A percentile compares a stretch with the other conserved stretches of the same genome.
phyloP scores from a whole-genome alignment of 2,113 vertebrate species.

The Phalacrocorax aristotelis region DNA sequence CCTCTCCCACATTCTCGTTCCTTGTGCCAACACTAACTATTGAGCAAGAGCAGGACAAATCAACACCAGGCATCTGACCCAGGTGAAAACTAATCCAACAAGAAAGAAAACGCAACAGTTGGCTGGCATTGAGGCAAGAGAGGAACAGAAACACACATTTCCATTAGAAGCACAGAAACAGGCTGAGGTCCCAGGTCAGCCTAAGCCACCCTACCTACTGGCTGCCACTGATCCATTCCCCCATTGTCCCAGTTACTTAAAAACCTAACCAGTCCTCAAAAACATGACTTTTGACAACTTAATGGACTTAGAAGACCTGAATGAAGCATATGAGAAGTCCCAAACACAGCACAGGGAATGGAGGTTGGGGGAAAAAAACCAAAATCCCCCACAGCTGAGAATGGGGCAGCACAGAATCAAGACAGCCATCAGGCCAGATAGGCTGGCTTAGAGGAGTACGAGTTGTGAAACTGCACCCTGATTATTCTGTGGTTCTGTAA shows the following conservation, averaged over 20 bases:
- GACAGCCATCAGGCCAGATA: not conserved
- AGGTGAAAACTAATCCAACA: constrained; percentile 4
- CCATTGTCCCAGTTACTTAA: not conserved
- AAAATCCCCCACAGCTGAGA: not conserved
- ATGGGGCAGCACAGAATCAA: not conserved
- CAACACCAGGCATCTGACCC: not conserved
- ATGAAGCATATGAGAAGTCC: not conserved
- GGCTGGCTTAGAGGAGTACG: not conserved
- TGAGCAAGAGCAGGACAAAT: constrained; percentile 24
- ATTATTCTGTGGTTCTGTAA: not conserved
- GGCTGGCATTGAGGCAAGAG: not conserved
- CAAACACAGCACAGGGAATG: not conserved
- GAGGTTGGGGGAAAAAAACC: not conserved
- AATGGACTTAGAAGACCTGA: not conserved
- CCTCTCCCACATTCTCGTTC: not conserved
- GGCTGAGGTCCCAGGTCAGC: not conserved
- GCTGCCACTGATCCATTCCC: not conserved
- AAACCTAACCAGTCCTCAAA: not conserved
- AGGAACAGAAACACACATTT: not conserved
- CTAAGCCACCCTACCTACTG: not conserved
- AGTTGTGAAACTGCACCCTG: not conserved
- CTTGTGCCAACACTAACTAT: not conserved
- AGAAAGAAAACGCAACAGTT: not conserved
- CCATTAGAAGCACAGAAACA: not conserved
- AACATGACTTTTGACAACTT: not conserved